Evolutionary conservation across 2,888 invertebrate genomes (phyloP).

Genomic region (Acleris literana): DNA sequence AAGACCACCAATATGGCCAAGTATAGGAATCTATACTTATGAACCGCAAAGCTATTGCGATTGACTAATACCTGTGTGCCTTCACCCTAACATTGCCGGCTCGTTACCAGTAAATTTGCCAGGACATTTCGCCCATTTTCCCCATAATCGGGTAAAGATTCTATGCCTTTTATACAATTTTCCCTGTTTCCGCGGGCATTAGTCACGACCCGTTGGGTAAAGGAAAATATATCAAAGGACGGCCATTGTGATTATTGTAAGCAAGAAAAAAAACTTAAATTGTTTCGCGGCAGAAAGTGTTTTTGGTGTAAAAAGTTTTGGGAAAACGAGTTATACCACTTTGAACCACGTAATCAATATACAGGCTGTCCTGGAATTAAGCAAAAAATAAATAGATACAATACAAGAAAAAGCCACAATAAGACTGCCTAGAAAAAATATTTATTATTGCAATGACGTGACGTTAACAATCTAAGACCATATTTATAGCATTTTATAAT

Average conservation of each 20-base stretch:
- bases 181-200: slow-evolving; percentile 26
- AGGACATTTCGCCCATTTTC: slow-evolving; percentile 27
- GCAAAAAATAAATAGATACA: too few species aligned
- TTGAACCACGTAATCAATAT: too few species aligned
- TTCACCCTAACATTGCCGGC: neutral
- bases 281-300: neutral
- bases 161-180: slow-evolving; percentile 30
- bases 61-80: neutral
- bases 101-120: neutral
- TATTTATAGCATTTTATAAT: too few species aligned
- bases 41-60: neutral
- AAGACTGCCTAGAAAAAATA: too few species aligned
- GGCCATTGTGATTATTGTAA: slow-evolving; percentile 21
- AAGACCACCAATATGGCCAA: too few species aligned
- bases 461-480: too few species aligned
- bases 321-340: too few species aligned
- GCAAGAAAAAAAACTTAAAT: slow-evolving; percentile 4
- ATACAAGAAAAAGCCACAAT: too few species aligned
- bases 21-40: too few species aligned
- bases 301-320: neutral
- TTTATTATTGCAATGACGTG: too few species aligned
- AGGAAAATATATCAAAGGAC: slow-evolving; percentile 32
- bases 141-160: slow-evolving; percentile 34
- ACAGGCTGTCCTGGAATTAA: too few species aligned
- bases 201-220: slow-evolving; percentile 23